Evolutionary conservation across 2,113 vertebrate species (phyloP).

Genomic region (Apodemus speciosus): DNA sequence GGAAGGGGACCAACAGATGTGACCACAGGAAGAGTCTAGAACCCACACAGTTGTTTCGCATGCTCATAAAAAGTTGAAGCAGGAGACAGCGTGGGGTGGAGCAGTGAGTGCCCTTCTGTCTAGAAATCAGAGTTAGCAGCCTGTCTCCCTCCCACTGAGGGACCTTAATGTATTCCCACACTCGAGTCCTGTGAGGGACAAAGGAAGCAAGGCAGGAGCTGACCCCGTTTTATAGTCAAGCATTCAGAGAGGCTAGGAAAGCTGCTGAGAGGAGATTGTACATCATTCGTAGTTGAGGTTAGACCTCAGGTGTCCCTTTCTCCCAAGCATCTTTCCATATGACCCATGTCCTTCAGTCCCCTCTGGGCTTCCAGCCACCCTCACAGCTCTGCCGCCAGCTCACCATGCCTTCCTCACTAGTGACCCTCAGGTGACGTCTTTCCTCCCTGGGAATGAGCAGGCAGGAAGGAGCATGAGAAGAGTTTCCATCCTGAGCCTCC

Average conservation of each 20-base stretch:
- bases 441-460: neutral
- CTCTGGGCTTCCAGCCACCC: neutral
- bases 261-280: neutral
- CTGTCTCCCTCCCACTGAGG: neutral
- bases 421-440: neutral
- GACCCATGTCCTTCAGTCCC: neutral
- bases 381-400: neutral
- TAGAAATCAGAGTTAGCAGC: neutral
- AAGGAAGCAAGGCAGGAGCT: neutral
- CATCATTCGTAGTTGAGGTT: neutral
- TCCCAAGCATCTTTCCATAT: accelerated
- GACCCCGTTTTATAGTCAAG: neutral
- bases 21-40: neutral
- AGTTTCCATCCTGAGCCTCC: neutral
- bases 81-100: neutral
- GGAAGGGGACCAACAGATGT: too few relatives aligned
- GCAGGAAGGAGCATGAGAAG: neutral
- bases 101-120: neutral
- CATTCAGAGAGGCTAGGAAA: neutral
- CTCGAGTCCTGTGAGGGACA: neutral
- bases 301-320: neutral
- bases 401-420: neutral
- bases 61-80: neutral
- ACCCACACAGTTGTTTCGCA: neutral
- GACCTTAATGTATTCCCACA: too few relatives aligned